Conservation (phyloP, 2,113 vertebrate species). For the Agapornis roseicollis region DNA sequence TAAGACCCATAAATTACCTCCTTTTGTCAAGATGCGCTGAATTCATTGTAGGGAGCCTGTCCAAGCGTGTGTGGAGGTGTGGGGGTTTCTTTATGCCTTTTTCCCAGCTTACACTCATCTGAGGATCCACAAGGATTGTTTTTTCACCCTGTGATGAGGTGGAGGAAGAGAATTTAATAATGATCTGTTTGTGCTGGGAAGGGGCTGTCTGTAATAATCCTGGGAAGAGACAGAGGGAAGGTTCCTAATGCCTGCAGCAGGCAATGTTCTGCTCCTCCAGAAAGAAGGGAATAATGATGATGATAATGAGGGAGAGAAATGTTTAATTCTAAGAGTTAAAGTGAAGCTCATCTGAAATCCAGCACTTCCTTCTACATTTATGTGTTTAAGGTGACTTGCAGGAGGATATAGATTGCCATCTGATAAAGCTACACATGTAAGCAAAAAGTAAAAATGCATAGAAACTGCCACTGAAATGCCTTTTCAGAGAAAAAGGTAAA, state of each 20-base stretch:
- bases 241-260: neutral
- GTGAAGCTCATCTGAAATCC: neutral
- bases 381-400: neutral
- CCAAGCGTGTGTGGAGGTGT: neutral
- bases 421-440: constrained; percentile 4
- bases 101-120: neutral
- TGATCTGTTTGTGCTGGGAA: constrained; percentile 14
- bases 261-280: neutral
- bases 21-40: neutral
- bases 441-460: neutral
- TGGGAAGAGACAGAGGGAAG: neutral
- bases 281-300: neutral
- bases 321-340: neutral
- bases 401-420: neutral
- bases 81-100: neutral
- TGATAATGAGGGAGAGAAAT: neutral
- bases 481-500: constrained; percentile 35
- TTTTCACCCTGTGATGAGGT: neutral
- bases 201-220: neutral
- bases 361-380: neutral
- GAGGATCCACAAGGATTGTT: neutral
- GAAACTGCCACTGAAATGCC: neutral
- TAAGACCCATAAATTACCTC: neutral
- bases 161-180: constrained; percentile 34
- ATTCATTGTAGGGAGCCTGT: neutral